Base-by-base conservation (phyloP, 2,113 vertebrate genomes). In the Lagenorhynchus albirostris region DNA sequence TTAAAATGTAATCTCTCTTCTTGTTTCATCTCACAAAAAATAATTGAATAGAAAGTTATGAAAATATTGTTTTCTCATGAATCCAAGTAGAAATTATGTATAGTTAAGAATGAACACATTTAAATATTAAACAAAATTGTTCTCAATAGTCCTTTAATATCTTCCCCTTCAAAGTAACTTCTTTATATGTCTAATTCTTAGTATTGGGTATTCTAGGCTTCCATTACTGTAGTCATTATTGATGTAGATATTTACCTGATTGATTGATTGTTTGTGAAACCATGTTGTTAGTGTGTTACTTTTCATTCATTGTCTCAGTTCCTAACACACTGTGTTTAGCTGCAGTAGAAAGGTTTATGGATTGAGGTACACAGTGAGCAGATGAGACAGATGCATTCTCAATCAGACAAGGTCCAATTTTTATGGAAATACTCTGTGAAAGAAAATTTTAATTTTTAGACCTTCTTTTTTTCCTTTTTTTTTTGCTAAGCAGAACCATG, bases 211-310 rank as follows among this genome's bases (percentile, higher is more conserved):
- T n/a, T 92, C 55, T 38, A 73, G 33, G 38, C 7, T 53, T 55
- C 29, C 38, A 29, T 53, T 92, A 41, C 74, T 71, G 36, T 26
- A 53, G 12, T 60, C n/a, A 11, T 92, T 83, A 87, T 68, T 20
- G 53, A 73, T 82, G 47, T 47, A 71, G 80, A 47, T 81, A 94
- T 94, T 89, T 82, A 86, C 83, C 81, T 96, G 74, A 96, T 80
- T 94, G 70, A 55, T 94, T 81, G 20, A 41, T 25, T 62, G 25
- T 86, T 94, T 41, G 21, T 53, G 60, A 55, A 80, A 50, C 41
- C 13, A 20, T 17, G 4, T 17, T 65, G 67, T 92, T 94, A 53
- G 71, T 87, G 77, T 73, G 36, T 86, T 95, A 71, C 62, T 86
- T 84, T 80, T 65, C 67, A 70, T 77, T 94, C 77, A 76, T 76